Evolutionary conservation across 2,888 invertebrate genomes (phyloP).

Genomic region (Megamerina dolium): DNA sequence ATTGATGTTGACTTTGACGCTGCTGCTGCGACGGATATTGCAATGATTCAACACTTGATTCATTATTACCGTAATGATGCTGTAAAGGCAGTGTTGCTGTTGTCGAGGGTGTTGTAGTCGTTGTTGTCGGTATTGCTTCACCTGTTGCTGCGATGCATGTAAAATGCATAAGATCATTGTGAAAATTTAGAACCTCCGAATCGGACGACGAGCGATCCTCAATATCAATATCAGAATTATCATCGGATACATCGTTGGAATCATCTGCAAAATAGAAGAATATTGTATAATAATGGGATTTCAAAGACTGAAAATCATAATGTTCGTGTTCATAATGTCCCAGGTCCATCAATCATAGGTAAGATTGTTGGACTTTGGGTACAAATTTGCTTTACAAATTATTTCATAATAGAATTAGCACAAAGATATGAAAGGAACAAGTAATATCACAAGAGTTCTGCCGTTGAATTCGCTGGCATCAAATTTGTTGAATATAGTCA

Average conservation of each 20-base stretch:
- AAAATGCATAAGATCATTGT: constrained; percentile 6
- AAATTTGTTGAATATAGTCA: too few species aligned
- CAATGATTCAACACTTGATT: constrained; percentile 43
- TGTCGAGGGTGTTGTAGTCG: too few species aligned
- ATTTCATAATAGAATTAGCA: too few species aligned
- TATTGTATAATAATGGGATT: too few species aligned
- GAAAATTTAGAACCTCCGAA: constrained; percentile 36
- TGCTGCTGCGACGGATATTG: too few species aligned
- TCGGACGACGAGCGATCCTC: constrained; percentile 49
- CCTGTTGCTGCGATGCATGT: constrained; percentile 3
- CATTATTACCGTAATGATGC: constrained; percentile 33
- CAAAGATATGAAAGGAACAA: too few species aligned
- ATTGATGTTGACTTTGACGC: constrained; percentile 11
- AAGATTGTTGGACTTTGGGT: neutral
- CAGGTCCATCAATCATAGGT: neutral
- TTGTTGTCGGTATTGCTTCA: constrained; percentile 9
- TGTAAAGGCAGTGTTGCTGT: constrained; percentile 3
- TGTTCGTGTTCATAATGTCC: too few species aligned
- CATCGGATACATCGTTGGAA: constrained; percentile 45
- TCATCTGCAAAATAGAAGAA: constrained; percentile 24
- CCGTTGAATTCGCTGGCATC: too few species aligned
- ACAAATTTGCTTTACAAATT: too few species aligned
- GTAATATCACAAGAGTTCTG: too few species aligned
- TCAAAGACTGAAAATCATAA: too few species aligned
- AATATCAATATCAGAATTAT: constrained; percentile 49